Evolutionary conservation across 2,113 vertebrate species (phyloP), one percentile per base, ranked within the genome.

Genomic region (Ascaphus truei): DNA sequence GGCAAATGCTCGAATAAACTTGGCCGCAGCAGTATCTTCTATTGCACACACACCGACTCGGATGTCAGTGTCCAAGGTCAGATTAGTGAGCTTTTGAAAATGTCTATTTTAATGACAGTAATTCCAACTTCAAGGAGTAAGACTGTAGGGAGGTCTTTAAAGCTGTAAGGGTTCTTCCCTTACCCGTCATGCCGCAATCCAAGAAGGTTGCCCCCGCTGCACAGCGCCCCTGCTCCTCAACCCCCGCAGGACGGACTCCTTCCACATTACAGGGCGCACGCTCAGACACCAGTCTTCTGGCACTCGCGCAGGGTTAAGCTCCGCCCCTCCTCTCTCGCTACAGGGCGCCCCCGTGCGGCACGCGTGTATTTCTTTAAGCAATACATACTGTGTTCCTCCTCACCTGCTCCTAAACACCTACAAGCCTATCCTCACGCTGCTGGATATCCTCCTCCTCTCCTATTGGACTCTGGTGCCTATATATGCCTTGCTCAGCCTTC

Each of bases 81-180:
- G 12, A 27, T 30, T 3, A 51, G 31, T 48, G 20, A 26, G 30
- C 41, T 15, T 9, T 26, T 22, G 13, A 18, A 22, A 31, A 61
- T 30, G 58, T 34, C 43, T 25, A 23, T 37, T 63, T 22, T 36
- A 63, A 63, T 62, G 20, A 43, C 25, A 47, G 48, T 62, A 23
- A 34, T 51, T 36, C 61, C 3, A 29, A 51, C 13, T 51, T 63
- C 23, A 22, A 51, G 30, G 5, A 26, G 30, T 16, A n/a, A 43
- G 16, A 48, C 59, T 47, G 33, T 29, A 48, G 48, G 43, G 27
- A 62, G n/a, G 39, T 61, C 31, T 61, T 45, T 61, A 30, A 61
- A 47, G 59, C 23, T 29, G 33, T 47, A 27, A 16, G 23, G 15
- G 59, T 26, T 31, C 45, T 62, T 62, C 47, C 47, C 30, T 62